A percentile compares a stretch with the other conserved stretches of the same genome.
Conservation (phyloP, 2,113 vertebrate genomes). For the Hippolais icterina region DNA sequence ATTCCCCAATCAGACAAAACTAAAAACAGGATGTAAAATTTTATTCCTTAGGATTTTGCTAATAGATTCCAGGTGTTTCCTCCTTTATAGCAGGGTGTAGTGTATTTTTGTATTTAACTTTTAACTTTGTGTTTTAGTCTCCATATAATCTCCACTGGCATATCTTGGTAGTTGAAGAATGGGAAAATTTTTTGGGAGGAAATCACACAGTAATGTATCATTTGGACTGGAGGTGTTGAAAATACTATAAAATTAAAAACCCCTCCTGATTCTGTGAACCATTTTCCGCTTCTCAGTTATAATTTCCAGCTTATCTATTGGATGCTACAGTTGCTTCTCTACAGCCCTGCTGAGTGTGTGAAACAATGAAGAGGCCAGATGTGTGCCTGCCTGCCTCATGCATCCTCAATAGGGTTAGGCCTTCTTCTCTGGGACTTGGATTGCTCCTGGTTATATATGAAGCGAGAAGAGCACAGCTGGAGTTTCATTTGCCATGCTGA, state of each 20-base stretch:
- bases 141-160: neutral
- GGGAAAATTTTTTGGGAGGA: neutral
- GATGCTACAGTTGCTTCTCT: neutral
- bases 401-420: neutral
- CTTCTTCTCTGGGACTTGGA: neutral
- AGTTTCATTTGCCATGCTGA: neutral
- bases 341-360: neutral
- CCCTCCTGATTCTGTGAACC: neutral
- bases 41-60: neutral
- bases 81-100: neutral
- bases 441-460: neutral
- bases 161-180: neutral
- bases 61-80: neutral
- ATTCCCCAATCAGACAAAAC: neutral
- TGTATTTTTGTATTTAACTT: neutral
- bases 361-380: neutral
- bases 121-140: neutral
- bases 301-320: neutral
- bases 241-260: neutral
- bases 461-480: neutral
- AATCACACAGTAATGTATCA: neutral
- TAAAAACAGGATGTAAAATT: neutral
- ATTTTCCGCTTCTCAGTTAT: neutral
- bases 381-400: neutral
- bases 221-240: neutral